These are phyloP conservation scores for Lordiphosa collinella DNA, from an alignment of 1,140 invertebrate genomes.

Conservation along the genomic window DNA sequence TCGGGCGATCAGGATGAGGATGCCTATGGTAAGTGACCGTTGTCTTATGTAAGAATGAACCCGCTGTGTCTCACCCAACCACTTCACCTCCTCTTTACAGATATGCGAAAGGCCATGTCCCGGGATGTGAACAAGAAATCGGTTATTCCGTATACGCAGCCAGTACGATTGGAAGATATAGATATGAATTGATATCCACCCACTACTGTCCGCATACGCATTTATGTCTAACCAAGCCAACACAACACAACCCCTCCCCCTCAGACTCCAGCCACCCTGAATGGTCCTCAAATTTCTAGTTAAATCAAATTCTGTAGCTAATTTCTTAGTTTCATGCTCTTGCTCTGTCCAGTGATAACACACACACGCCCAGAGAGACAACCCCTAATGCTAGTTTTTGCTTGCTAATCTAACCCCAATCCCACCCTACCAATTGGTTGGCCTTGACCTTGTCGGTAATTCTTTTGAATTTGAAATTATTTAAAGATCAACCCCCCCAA, in stretches of 20 bases:
- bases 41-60: no score
- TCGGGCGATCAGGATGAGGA: constrained; percentile 98
- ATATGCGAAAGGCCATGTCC: constrained; percentile 99
- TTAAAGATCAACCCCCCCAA: constrained; percentile 14
- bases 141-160: constrained; percentile 94
- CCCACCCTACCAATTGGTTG: constrained; percentile 4
- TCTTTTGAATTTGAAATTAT: constrained; percentile 31
- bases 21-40: constrained; percentile 91
- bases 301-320: constrained; percentile 34
- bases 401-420: constrained; percentile 15
- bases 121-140: constrained; percentile 96
- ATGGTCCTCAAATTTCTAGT: constrained; percentile 15
- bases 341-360: constrained; percentile 9
- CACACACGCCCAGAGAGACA: no score
- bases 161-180: constrained; percentile 96
- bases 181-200: constrained; percentile 83
- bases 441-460: constrained; percentile 12
- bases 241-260: constrained; percentile 2
- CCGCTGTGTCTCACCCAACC: background rate
- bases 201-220: constrained; percentile 54
- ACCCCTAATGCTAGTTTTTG: background rate
- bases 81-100: constrained; percentile 81
- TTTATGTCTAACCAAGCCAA: constrained; percentile 49
- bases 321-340: constrained; percentile 8
- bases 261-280: background rate